Evolutionary conservation across 2,888 invertebrate genomes (phyloP).

Genomic region (Microctonus hyperodae): DNA sequence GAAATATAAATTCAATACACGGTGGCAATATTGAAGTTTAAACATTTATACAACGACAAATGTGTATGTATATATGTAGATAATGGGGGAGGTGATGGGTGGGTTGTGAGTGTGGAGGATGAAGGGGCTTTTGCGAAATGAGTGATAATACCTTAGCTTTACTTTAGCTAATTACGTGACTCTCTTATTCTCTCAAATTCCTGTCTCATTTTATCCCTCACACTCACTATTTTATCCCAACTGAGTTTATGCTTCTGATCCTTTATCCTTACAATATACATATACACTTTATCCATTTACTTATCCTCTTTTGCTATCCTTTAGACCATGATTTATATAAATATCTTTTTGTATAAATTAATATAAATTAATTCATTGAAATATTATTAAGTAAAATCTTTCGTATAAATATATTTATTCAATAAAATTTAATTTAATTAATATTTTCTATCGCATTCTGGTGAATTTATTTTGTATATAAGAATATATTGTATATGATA

Average conservation of each 20-base stretch:
- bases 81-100: constrained; percentile 18
- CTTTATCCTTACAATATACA: constrained; percentile 13
- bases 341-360: not conserved
- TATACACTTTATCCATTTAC: constrained; percentile 3
- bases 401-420: not conserved
- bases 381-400: not conserved
- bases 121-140: constrained; percentile 51
- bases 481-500: not conserved
- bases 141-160: constrained; percentile 62
- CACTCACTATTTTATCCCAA: constrained; percentile 18
- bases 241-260: constrained; percentile 17
- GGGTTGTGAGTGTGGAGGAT: constrained; percentile 19
- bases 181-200: constrained; percentile 34
- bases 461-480: too few relatives aligned
- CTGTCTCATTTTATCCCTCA: constrained; percentile 31
- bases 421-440: constrained; percentile 1
- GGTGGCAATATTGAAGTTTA: constrained; percentile 36
- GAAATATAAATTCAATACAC: not conserved
- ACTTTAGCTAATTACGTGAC: constrained; percentile 62
- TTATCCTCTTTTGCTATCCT: constrained; percentile 26
- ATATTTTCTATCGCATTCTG: not conserved
- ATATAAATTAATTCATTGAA: not conserved
- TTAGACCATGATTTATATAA: constrained; percentile 20
- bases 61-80: constrained; percentile 25
- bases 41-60: constrained; percentile 39